Evolutionary conservation across 1,140 invertebrate genomes (phyloP), one percentile per base, ranked within the genome.

Genomic region (Papilio glaucus): DNA sequence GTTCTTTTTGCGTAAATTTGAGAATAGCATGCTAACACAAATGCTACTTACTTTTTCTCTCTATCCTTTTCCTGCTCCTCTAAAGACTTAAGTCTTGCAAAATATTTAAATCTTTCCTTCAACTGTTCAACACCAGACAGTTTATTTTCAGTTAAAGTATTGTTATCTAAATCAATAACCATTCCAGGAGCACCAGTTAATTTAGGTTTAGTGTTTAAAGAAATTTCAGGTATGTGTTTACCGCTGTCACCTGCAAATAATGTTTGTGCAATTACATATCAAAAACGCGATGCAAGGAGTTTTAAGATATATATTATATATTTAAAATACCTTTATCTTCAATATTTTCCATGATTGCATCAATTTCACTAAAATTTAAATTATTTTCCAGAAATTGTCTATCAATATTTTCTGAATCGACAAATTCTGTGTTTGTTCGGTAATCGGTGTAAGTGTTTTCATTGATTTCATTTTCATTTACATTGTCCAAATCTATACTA

Each of bases 51-150:
- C 93, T 80, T 92, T 75, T 86, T 90, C 73, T 94, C 81, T 88
- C 85, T 89, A 91, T 91, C 79, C 83, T 85, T 80, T 89, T 93
- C 81, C 80, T 79, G 72, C 91, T 94, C 78, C 83, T 81, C 89
- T 5, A 88, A 78, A 24, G 93, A 94, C 73, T 94, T 93, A 1
- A 93, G 77, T 18, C 89, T 85, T 4, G 93, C 85, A 85, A 96
- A 96, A 77, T 94, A 94, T 18, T 94, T 85, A 83, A 95, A 96
- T 82, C 95, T 91, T 77, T 96, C 91, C 80, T 95, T 94, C 33
- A 96, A 90, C 68, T 93, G 80, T 73, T 94, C 91, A 10, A 96
- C 87, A 42, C 95, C 95, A 76, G 89, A 89, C 8, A 93, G 78
- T 75, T 94, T 93, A 57, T 76, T 86, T n/a, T 78, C 49, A n/a